A percentile compares a stretch with the other conserved stretches of the same genome.
Conservation (phyloP, 1,140 invertebrate genomes). For the Harlomillsia oculata region DNA sequence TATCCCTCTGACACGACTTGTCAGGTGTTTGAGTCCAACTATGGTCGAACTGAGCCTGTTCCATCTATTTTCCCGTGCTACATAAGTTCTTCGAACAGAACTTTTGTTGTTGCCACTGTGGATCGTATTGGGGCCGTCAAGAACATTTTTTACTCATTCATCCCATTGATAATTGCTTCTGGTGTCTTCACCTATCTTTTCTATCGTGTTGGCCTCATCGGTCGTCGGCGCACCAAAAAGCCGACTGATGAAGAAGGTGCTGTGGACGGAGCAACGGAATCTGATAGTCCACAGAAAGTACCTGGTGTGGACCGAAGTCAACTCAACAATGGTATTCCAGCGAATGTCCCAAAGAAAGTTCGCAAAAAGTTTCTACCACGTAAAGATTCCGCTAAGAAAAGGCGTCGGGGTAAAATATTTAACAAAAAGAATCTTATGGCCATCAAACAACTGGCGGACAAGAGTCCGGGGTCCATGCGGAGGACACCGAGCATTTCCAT, state of each 20-base stretch:
- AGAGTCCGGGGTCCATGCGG: slow-evolving; percentile 20
- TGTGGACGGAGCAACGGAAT: neutral
- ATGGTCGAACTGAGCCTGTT: slow-evolving; percentile 13
- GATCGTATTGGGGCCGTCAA: slow-evolving; percentile 32
- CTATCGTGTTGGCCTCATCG: slow-evolving; percentile 35
- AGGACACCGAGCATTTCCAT: slow-evolving; percentile 28
- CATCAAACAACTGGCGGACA: slow-evolving; percentile 17
- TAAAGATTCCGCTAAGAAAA: slow-evolving; percentile 30
- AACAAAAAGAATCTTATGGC: slow-evolving; percentile 31
- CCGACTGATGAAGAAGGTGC: slow-evolving; percentile 13
- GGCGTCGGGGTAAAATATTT: slow-evolving; percentile 28
- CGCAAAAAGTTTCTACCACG: slow-evolving; percentile 33
- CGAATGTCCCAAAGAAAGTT: slow-evolving; percentile 29
- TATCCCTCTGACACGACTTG: slow-evolving; percentile 38
- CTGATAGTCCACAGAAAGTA: slow-evolving; percentile 17
- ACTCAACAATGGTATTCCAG: slow-evolving; percentile 29
- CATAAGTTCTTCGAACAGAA: slow-evolving; percentile 28
- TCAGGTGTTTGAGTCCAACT: slow-evolving; percentile 33
- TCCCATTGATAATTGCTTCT: slow-evolving; percentile 33
- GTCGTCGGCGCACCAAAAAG: slow-evolving; percentile 5
- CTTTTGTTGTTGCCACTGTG: slow-evolving; percentile 33
- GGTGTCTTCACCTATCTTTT: slow-evolving; percentile 36
- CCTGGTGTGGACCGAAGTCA: neutral
- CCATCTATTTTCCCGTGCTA: slow-evolving; percentile 33
- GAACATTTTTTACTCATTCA: slow-evolving; percentile 35